These are phyloP conservation scores for Cerceris ruficornis DNA, from an alignment of 2,888 invertebrate genomes.

Conservation along the genomic window DNA sequence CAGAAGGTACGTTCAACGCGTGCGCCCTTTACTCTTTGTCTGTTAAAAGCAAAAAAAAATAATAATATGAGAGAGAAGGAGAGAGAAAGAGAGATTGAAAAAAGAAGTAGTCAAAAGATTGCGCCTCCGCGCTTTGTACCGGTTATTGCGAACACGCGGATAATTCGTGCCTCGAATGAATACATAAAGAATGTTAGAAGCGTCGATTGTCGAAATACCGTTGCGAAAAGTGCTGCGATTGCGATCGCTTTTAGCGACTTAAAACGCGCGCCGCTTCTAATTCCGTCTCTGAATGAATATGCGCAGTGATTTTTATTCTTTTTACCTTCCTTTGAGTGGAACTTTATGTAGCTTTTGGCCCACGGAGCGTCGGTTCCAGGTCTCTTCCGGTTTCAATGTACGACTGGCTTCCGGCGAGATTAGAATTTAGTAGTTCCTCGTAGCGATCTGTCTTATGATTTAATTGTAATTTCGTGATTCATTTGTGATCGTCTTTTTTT, in stretches of 20 bases:
- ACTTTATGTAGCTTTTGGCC: background rate
- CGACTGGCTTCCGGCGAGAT: no score
- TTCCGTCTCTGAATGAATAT: slow-evolving; percentile 54
- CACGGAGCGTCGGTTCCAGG: no score
- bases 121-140: slow-evolving; percentile 46
- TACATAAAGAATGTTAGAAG: slow-evolving; percentile 39
- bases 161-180: slow-evolving; percentile 38
- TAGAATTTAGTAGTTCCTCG: no score
- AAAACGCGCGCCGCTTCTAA: slow-evolving; percentile 61
- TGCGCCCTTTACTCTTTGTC: slow-evolving; percentile 68
- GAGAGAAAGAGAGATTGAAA: slow-evolving; percentile 17
- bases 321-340: background rate
- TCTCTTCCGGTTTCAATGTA: no score
- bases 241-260: slow-evolving; percentile 57
- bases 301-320: slow-evolving; percentile 6
- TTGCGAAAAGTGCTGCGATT: slow-evolving; percentile 53
- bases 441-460: no score
- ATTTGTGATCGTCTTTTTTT: background rate
- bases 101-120: slow-evolving; percentile 22
- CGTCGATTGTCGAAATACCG: slow-evolving; percentile 57
- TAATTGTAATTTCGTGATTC: background rate
- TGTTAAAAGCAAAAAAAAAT: slow-evolving; percentile 50
- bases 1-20: slow-evolving; percentile 79
- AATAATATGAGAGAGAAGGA: slow-evolving; percentile 9
- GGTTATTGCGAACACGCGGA: slow-evolving; percentile 55